Evolutionary conservation across 2,888 invertebrate species (phyloP).

Genomic region (Lithophane leautieri): DNA sequence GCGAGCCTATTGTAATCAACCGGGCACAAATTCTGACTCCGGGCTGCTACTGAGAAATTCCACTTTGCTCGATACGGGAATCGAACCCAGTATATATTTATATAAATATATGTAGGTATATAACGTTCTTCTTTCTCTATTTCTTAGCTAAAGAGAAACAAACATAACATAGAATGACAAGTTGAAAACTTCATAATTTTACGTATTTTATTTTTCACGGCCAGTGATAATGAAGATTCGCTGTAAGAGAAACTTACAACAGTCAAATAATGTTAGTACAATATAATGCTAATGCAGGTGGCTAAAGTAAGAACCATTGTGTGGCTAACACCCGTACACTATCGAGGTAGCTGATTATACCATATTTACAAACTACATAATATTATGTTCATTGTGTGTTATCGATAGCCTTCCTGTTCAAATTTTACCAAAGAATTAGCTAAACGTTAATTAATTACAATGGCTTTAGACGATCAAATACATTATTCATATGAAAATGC

Average conservation of each 20-base stretch:
- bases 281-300: background rate
- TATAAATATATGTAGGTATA: too few species aligned
- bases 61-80: too few species aligned
- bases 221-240: background rate
- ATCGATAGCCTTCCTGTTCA: background rate
- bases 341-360: slow-evolving; percentile 9
- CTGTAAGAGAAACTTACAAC: background rate
- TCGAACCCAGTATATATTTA: too few species aligned
- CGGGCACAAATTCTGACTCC: too few species aligned
- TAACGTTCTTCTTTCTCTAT: background rate
- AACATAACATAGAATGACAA: background rate
- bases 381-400: background rate
- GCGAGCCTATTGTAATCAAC: too few species aligned
- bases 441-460: background rate
- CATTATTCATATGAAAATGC: background rate
- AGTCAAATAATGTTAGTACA: background rate
- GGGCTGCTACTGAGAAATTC: too few species aligned
- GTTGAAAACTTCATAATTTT: background rate
- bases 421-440: background rate
- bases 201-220: background rate
- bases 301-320: background rate
- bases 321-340: slow-evolving; percentile 12
- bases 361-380: slow-evolving; percentile 8
- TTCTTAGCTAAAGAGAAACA: too few species aligned
- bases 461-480: background rate